Percentiles rank a stretch among this genome's conserved stretches.
phyloP scores from a whole-genome alignment of 64 coral and sea anemone genomes.

The Catalaphyllia jardinei region DNA sequence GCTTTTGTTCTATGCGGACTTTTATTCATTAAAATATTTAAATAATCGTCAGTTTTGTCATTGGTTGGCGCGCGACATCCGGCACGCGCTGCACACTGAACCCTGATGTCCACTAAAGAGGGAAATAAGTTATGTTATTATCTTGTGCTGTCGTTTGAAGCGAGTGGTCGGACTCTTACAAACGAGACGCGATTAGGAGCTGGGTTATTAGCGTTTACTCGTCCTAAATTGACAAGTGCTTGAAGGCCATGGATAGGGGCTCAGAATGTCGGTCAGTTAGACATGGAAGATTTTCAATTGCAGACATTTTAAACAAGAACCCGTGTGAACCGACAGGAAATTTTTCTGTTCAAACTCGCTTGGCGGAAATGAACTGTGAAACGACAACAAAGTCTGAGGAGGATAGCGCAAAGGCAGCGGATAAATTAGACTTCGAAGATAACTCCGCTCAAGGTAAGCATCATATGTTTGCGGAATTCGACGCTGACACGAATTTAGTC shows the following conservation, averaged over 20 bases:
- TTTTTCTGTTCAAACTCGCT: not conserved
- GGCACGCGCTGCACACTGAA: conserved; percentile 7
- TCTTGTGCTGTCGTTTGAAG: not conserved
- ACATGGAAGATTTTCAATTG: conserved; percentile 3
- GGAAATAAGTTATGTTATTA: not conserved
- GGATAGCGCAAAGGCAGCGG: not conserved
- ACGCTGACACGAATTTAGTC: not conserved
- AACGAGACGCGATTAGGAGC: not conserved
- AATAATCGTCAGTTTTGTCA: conserved; percentile 11
- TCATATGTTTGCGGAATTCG: not conserved
- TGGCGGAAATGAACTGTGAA: not conserved
- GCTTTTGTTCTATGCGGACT: conserved; percentile 1
- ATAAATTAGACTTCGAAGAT: not conserved
- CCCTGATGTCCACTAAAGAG: not conserved
- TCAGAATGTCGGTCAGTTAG: not conserved
- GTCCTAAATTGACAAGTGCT: not conserved
- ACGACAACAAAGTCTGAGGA: not conserved
- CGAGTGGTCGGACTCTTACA: not conserved
- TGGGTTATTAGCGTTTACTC: not conserved
- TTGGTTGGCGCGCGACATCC: not conserved
- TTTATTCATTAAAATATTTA: not conserved
- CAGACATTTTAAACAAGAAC: conserved; percentile 6
- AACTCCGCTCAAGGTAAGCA: not conserved
- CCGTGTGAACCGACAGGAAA: not conserved
- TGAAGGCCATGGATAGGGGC: not conserved